These are phyloP conservation scores for Arvicanthis niloticus DNA, from an alignment of 2,113 vertebrate species.

Conservation along the genomic window DNA sequence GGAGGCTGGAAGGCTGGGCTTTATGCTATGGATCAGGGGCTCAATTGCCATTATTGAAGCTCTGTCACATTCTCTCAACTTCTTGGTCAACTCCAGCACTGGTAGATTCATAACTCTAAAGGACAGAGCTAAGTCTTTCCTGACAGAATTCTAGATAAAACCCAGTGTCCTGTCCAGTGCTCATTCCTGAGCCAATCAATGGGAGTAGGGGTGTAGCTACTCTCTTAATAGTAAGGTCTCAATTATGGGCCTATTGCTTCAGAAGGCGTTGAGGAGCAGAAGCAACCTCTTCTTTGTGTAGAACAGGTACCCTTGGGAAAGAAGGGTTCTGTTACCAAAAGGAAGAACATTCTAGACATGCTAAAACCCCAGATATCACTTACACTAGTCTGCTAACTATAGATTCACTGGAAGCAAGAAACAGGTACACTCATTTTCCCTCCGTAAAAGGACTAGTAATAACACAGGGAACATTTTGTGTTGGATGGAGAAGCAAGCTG, in stretches of 20 bases:
- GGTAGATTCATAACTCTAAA: not conserved
- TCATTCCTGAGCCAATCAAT: not conserved
- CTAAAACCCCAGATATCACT: not conserved
- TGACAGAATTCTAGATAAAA: not conserved
- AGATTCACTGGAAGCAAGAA: not conserved
- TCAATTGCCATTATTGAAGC: not conserved
- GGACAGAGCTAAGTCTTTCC: constrained; percentile 1
- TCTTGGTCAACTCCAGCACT: not conserved
- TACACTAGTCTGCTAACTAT: not conserved
- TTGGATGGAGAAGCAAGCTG: constrained; percentile 8
- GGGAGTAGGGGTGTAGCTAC: not conserved
- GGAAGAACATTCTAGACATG: not conserved
- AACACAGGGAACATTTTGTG: not conserved
- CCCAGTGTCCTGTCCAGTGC: not conserved
- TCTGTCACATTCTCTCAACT: not conserved
- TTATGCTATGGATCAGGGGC: not conserved
- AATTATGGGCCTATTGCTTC: not conserved
- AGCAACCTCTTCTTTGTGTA: not conserved
- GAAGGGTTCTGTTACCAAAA: not conserved
- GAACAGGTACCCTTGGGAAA: not conserved
- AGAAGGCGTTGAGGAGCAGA: not conserved
- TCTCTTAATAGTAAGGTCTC: not conserved
- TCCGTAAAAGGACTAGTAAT: not conserved
- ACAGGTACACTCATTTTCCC: not conserved
- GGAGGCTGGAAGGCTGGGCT: not conserved